These are phyloP conservation scores for Onychomys arenicola DNA, from an alignment of 2,797 vertebrate genomes.

Conservation along the genomic window DNA sequence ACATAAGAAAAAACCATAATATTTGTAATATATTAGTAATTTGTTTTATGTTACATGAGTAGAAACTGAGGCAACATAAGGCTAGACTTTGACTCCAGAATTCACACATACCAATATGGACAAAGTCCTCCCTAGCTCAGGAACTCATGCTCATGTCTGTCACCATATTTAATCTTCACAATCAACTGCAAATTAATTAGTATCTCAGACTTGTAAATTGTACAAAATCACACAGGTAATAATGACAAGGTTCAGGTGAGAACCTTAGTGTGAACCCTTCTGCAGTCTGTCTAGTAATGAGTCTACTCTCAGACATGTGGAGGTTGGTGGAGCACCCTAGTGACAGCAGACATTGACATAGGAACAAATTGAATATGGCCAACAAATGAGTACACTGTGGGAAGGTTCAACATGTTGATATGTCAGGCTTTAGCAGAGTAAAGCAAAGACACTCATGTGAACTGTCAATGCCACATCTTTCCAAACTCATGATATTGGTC, in stretches of 20 bases:
- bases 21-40: background rate
- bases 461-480: background rate
- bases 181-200: background rate
- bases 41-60: background rate
- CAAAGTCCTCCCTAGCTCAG: background rate
- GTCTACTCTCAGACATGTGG: background rate
- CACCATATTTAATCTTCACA: background rate
- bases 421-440: background rate
- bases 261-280: background rate
- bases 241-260: background rate
- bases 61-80: background rate
- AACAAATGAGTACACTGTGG: background rate
- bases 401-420: background rate
- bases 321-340: background rate
- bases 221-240: background rate
- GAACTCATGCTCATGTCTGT: background rate
- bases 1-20: background rate
- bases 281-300: background rate
- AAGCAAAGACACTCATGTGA: background rate
- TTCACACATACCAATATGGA: background rate
- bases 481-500: background rate
- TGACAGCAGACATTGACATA: background rate
- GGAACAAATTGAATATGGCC: background rate
- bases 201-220: background rate
- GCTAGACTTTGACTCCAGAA: background rate